Conservation (phyloP, 1,140 invertebrate species). For the Drosophila cardini region DNA sequence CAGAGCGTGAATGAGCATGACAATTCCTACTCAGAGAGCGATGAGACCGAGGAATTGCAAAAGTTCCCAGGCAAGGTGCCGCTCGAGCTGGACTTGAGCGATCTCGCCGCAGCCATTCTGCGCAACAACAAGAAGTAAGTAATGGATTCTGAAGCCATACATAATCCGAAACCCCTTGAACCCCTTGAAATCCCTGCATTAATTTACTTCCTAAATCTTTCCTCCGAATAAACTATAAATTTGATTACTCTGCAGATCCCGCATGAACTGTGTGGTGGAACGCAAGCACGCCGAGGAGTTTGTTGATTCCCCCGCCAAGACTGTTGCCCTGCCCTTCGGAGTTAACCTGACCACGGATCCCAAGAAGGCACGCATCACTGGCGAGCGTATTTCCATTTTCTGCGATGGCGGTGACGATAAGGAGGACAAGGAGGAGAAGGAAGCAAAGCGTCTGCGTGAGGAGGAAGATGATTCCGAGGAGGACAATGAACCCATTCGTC, state of each 20-base stretch:
- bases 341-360: conserved; percentile 90
- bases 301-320: conserved; percentile 90
- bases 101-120: conserved; percentile 90
- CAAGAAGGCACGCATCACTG: conserved; percentile 89
- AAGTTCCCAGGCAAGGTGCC: conserved; percentile 91
- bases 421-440: conserved; percentile 61
- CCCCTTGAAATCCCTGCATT: no score
- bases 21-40: conserved; percentile 79
- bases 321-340: conserved; percentile 88
- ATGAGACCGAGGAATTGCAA: conserved; percentile 86
- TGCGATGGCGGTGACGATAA: conserved; percentile 90
- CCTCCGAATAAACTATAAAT: no score
- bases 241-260: conserved; percentile 85
- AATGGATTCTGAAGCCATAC: neutral
- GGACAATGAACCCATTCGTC: conserved; percentile 75
- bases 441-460: conserved; percentile 68
- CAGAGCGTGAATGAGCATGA: conserved; percentile 59
- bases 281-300: conserved; percentile 92
- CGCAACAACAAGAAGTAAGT: conserved; percentile 90
- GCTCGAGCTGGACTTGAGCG: conserved; percentile 91
- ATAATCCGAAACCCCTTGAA: no score
- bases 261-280: conserved; percentile 95
- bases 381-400: conserved; percentile 93
- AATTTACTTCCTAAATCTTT: no score
- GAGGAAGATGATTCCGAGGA: conserved; percentile 76